Evolutionary conservation across 2,113 vertebrate genomes (phyloP), one percentile per base, ranked within the genome.

Genomic region (Caranx melampygus): DNA sequence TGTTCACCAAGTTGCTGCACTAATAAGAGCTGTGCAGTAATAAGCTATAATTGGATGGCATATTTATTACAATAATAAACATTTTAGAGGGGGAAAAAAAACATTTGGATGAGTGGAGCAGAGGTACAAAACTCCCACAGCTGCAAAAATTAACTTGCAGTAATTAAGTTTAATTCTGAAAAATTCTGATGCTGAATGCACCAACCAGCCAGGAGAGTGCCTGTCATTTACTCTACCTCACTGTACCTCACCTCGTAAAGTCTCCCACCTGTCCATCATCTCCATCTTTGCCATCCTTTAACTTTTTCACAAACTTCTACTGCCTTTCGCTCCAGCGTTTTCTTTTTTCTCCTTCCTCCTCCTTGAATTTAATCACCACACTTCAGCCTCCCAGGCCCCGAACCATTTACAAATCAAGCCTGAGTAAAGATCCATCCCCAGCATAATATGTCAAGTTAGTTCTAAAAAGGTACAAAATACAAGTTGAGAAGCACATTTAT

Each of bases 61-160:
- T 76, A 84, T 78, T 80, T 77, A 88, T 85, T 66, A 76, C 5
- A 72, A 88, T 71, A 90, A 78, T 77, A 90, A 88, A 82, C 82
- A 76, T 83, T 83, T 78, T 16, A 75, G 51, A 44, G 20, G 12
- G 54, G 44, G 5, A 7, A 2, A 77, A 15, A 37, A 61, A 79
- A 54, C 54, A 63, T 44, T 44, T 82, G 54, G 85, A 64, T 13
- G 18, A 42, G 26, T 14, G 47, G 3, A 20, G 20, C 31, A 42
- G 49, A 42, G 13, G 20, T 63, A 60, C 51, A 49, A 51, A 76
- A 64, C 37, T 45, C 58, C 37, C 12, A 52, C 71, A 75, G 44
- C 78, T 73, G 75, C 66, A 62, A 40, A 64, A 49, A 59, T 52
- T 13, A 6, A 21, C 44, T 31, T 5, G 13, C 1, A 77, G 55